Base-by-base conservation (phyloP, 2,888 invertebrate genomes). In the Ennomos erosarius region DNA sequence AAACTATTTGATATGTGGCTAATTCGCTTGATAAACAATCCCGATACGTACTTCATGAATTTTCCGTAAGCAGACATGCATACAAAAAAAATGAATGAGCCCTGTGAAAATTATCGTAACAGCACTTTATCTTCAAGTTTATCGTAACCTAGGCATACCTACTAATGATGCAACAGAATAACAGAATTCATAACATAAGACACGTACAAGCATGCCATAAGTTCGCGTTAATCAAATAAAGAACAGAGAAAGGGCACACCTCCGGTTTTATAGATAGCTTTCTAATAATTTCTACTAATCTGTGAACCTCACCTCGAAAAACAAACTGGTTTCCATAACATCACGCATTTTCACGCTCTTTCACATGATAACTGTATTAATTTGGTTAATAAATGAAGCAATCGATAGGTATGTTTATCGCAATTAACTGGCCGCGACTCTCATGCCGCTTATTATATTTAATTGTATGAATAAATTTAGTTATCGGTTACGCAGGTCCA, bases 361-460 rank as follows among this genome's bases (percentile, higher is more conserved):
- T 33, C 59, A 65, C 60, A 51, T 47, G 16, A 40, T 37, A 54
- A 35, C 38, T 59, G 66, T 52, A 44, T 34, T 59, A 58, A 58
- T 68, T 55, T 50, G 53, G 43, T 61, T 55, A 52, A 55, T 49
- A 62, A 55, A 50, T 66, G 61, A 53, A 56, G 55, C 65, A 65
- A 76, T 76, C 70, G 74, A 82, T 83, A n/a, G n/a, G n/a, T n/a
- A 81, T 75, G 61, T 79, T 86, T 86, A 87, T 88, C 88, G 67
- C 59, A 55, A 63, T 69, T 63, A 70, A 54, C 67, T 83, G 76
- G 47, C 47, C 59, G 51, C 57, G 37, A 48, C 54, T 50, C 16
- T 34, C 10, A n/a, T 9, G 16, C 12, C 46, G 50, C 16, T 39
- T 39, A 51, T 36, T 59, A 51, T 43, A 47, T 43, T 59, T 43